These are phyloP conservation scores for Syrmaticus mikado DNA, from an alignment of 2,113 vertebrate genomes.

Conservation along the genomic window DNA sequence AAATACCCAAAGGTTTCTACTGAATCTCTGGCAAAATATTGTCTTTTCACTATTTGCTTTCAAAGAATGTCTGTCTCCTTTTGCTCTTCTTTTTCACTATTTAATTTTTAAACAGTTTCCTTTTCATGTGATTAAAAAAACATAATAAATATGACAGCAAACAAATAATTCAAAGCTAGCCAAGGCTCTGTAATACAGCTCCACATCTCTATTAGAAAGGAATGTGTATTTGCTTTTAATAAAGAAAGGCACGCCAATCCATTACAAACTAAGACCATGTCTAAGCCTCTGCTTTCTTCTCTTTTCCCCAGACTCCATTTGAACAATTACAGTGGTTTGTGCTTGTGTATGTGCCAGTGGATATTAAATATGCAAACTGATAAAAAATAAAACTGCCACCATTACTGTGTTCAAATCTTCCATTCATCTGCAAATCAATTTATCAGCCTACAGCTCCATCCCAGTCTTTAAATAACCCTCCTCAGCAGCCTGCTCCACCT, in stretches of 20 bases:
- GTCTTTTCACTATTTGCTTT: constrained; percentile 36
- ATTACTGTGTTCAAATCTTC: constrained; percentile 13
- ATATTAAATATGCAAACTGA: constrained; percentile 54
- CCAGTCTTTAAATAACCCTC: constrained; percentile 66
- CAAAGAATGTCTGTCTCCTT: constrained; percentile 25
- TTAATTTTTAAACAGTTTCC: constrained; percentile 64
- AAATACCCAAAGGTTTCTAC: constrained; percentile 11
- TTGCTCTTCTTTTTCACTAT: constrained; percentile 35
- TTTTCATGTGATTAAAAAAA: constrained; percentile 54
- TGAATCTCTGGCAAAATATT: constrained; percentile 16
- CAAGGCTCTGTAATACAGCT: constrained; percentile 32
- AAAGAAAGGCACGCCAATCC: constrained; percentile 51
- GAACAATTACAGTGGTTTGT: constrained; percentile 36
- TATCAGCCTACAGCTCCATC: constrained; percentile 43
- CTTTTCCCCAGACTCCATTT: constrained; percentile 52
- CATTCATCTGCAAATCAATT: constrained; percentile 58
- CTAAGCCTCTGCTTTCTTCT: constrained; percentile 30
- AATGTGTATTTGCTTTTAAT: constrained; percentile 52
- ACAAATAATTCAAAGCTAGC: constrained; percentile 62
- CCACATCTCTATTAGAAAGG: constrained; percentile 34
- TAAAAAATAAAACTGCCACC: constrained; percentile 49
- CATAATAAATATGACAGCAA: constrained; percentile 51
- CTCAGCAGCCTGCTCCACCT: constrained; percentile 56
- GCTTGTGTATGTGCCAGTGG: neutral
- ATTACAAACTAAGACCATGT: constrained; percentile 29